phyloP scores from a whole-genome alignment of 2,888 invertebrate genomes.

The Mythimna lalbum region DNA sequence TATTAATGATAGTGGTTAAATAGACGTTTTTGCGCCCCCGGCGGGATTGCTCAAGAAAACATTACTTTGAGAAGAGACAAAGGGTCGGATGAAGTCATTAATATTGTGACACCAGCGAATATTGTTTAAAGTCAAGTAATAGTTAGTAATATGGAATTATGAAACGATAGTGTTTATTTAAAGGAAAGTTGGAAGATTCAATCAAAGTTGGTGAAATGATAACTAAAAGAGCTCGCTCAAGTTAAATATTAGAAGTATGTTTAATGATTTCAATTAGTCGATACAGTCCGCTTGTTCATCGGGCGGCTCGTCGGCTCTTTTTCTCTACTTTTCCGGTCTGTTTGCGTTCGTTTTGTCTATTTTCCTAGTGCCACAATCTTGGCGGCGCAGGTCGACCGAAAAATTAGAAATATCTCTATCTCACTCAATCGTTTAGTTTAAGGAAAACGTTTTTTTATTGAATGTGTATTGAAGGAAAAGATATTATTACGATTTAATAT shows the following conservation, averaged over 20 bases:
- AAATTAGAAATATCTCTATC: slow-evolving; percentile 88
- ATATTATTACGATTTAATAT: not conserved
- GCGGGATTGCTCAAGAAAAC: slow-evolving; percentile 61
- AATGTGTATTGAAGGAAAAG: slow-evolving; percentile 26
- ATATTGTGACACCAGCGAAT: slow-evolving; percentile 62
- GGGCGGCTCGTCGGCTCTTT: slow-evolving; percentile 69
- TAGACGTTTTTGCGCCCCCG: slow-evolving; percentile 62
- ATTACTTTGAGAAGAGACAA: slow-evolving; percentile 56
- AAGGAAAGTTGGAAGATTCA: slow-evolving; percentile 58
- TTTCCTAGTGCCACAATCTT: slow-evolving; percentile 78
- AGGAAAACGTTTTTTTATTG: slow-evolving; percentile 63
- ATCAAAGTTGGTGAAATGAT: slow-evolving; percentile 64
- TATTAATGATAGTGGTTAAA: slow-evolving; percentile 70
- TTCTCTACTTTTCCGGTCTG: slow-evolving; percentile 75
- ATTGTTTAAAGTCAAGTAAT: slow-evolving; percentile 28
- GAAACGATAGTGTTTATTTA: slow-evolving; percentile 6
- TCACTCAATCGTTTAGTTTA: slow-evolving; percentile 74
- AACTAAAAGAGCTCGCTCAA: slow-evolving; percentile 61
- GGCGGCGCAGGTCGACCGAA: slow-evolving; percentile 81
- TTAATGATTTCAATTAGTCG: slow-evolving; percentile 78
- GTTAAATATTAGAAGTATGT: slow-evolving; percentile 74
- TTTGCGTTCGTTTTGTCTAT: slow-evolving; percentile 82
- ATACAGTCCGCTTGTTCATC: slow-evolving; percentile 69
- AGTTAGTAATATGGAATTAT: slow-evolving; percentile 6
- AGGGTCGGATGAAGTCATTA: slow-evolving; percentile 63